Evolutionary conservation across 2,113 vertebrate species (phyloP).

Genomic region (Corythornis cristatus): DNA sequence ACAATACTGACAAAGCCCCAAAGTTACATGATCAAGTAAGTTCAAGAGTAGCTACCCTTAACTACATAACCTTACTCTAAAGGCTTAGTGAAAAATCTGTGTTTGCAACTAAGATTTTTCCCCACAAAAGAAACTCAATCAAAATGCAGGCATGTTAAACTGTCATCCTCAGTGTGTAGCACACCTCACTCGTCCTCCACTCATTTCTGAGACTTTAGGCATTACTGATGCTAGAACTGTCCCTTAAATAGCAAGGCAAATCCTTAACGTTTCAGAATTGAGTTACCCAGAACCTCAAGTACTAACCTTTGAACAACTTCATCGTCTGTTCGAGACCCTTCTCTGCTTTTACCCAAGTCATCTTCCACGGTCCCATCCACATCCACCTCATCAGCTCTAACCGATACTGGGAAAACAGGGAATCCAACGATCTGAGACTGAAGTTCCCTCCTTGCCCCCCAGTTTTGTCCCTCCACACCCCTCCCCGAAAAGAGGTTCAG

Average conservation of each 20-base stretch:
- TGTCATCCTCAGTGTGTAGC: background rate
- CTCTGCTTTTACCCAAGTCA: constrained; percentile 92
- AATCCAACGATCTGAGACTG: accelerated
- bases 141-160: background rate
- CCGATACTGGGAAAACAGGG: constrained; percentile 56
- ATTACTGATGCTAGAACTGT: accelerated
- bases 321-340: constrained; percentile 92
- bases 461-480: accelerated
- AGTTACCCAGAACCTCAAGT: background rate
- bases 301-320: constrained; percentile 92
- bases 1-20: background rate
- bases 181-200: accelerated
- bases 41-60: background rate
- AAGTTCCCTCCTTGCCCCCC: background rate
- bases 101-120: background rate
- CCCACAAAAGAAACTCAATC: accelerated
- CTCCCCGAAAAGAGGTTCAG: accelerated
- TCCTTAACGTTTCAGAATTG: accelerated
- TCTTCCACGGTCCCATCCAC: constrained; percentile 89
- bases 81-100: background rate
- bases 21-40: background rate
- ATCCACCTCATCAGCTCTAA: constrained; percentile 81
- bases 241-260: background rate
- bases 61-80: background rate
- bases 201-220: background rate